Base-by-base conservation (phyloP, 2,888 invertebrate species). In the Heteromyza rotundicornis region DNA sequence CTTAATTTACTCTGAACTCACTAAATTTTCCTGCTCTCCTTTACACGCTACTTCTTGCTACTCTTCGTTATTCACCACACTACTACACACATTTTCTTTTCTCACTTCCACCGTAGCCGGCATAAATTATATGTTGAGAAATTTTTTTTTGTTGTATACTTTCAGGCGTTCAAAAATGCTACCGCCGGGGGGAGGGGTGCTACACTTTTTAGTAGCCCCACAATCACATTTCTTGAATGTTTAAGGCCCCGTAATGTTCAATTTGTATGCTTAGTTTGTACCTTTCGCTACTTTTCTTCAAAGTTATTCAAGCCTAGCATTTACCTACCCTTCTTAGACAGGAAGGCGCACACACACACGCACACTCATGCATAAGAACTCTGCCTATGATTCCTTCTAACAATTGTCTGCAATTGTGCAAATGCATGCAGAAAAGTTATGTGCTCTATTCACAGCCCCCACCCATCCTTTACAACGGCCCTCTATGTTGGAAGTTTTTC, bases 91-190 rank as follows among this genome's bases (percentile, higher is more conserved):
- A 32, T 12, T 32, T 5, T n/a, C n/a, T n/a, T n/a, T n/a, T n/a
- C n/a, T n/a, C 27, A 27, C 40, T n/a, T 3, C 14, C 49, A 49
- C 49, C 19, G 5, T 16, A 24, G 32, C 16, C 32, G 52, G n/a
- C 52, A 32, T 2, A 14, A 52, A 10, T 67, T 63, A 40, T 40
- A n/a, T 40, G 5, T 3, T 47, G 20, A 17, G 47, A 5, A 12
- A 12, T 3, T 64, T 67, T 72, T 40, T 53, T 19, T 40, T 51
- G 47, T 55, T 58, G 62, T 55, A 55, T 60, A 55, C 60, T 62
- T 62, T 64, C 55, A 10, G 55, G 57, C 47, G 50, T 10, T 56
- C 3, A n/a, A 3, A 8, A 19, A 19, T 17, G 20, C 19, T 40
- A n/a, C n/a, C 10, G n/a, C n/a, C 40, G 27, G 22, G 3, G n/a